Evolutionary conservation across 2,113 vertebrate species (phyloP), one percentile per base, ranked within the genome.

Genomic region (Crotophaga sulcirostris): DNA sequence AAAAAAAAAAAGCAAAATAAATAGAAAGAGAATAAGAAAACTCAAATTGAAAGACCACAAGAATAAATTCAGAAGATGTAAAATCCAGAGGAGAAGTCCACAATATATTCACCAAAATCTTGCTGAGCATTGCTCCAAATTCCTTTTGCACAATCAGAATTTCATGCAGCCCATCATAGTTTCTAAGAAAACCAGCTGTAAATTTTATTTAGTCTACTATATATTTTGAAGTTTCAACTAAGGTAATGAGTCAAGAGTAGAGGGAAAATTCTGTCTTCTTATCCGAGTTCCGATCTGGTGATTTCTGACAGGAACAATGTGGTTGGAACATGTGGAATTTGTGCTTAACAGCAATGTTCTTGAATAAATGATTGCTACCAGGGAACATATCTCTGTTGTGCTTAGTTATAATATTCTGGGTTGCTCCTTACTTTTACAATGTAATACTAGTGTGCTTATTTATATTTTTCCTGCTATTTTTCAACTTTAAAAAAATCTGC

Each of bases 71-170:
- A 86, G 31, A 17, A 98, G 97, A 76, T 4, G 12, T 28, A 94
- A 87, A 86, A 90, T 94, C 98, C 97, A 47, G 96, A 98, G 40
- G 97, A 97, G 36, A 98, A 98, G 64, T 97, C 95, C 73, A 74
- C 58, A 25, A 3, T n/a, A 16, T 34, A 1, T 62, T 80, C 33
- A 16, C 18, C 10, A 34, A 81, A 91, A 63, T 29, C 56, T 87
- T 44, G 2, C 10, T 67, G 52, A 81, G 33, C 11, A 1, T 56
- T 3, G 1, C 13, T 85, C 16, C 67, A 77, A 84, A 84, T 78
- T 75, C 75, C 9, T 56, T 79, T 42, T 69, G 33, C 34, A 58
- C 10, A 4, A 14, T 31, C 14, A 73, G 34, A 47, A 60, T 76
- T 87, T 81, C 9, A 18, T 15, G 38, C 19, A 81, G 11, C 13